Evolutionary conservation across 2,888 invertebrate genomes (phyloP).

Genomic region (Dascillus cervinus): DNA sequence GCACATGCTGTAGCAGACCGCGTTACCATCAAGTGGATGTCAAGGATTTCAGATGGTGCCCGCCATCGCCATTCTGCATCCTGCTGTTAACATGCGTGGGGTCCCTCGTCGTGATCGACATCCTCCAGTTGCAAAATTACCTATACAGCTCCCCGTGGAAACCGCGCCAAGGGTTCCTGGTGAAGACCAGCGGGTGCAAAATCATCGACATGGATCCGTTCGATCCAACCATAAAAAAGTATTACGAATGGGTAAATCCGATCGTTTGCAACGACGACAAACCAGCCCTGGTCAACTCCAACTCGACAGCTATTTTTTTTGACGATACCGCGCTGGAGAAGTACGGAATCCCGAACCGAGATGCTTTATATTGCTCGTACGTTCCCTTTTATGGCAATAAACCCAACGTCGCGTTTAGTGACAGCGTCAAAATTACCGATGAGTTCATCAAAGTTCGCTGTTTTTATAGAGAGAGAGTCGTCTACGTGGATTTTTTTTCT

Average conservation of each 20-base stretch:
- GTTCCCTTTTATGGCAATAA: constrained; percentile 49
- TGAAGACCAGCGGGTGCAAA: constrained; percentile 58
- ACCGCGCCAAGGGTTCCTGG: constrained; percentile 16
- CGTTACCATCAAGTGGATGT: too few relatives aligned
- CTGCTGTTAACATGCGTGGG: constrained; percentile 24
- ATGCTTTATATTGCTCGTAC: constrained; percentile 54
- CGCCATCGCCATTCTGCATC: constrained; percentile 27
- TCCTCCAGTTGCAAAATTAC: constrained; percentile 28
- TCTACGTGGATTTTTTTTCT: constrained; percentile 63
- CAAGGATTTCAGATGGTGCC: constrained; percentile 20
- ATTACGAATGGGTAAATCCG: constrained; percentile 44
- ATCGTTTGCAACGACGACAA: constrained; percentile 46
- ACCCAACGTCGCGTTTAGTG: constrained; percentile 44
- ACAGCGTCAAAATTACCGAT: constrained; percentile 41
- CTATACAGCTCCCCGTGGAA: too few relatives aligned
- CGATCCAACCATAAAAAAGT: constrained; percentile 49
- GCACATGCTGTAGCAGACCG: too few relatives aligned
- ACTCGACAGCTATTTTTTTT: constrained; percentile 53
- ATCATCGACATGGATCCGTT: constrained; percentile 58
- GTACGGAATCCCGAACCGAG: constrained; percentile 45
- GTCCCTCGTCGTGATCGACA: constrained; percentile 29
- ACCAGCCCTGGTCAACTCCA: constrained; percentile 50
- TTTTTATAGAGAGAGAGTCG: constrained; percentile 39
- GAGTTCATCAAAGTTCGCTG: constrained; percentile 69
- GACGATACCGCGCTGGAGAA: constrained; percentile 41